Percentiles rank a stretch among this genome's conserved stretches.
Conservation (phyloP, 2,113 vertebrate genomes). For the Dicentrarchus labrax region DNA sequence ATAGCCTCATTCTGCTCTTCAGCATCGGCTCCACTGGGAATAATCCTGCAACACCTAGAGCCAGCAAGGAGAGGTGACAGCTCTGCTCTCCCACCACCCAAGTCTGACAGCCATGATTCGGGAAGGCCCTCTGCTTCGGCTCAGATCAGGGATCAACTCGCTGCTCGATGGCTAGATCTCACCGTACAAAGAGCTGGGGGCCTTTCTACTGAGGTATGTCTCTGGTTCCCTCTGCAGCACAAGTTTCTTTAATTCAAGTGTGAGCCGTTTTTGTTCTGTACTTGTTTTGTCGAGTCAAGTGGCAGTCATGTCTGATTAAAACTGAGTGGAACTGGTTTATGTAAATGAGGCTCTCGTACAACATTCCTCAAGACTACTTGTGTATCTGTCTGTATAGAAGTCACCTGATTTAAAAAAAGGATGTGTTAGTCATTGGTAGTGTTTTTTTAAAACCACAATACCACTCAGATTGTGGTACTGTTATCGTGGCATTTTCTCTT, state of each 20-base stretch:
- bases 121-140: slow-evolving; percentile 59
- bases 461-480: neutral
- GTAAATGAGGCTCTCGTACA: slow-evolving; percentile 43
- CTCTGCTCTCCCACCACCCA: slow-evolving; percentile 41
- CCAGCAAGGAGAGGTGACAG: slow-evolving; percentile 58
- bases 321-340: slow-evolving; percentile 60
- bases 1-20: slow-evolving; percentile 51
- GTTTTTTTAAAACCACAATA: slow-evolving; percentile 10
- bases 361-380: slow-evolving; percentile 27
- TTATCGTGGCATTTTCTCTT: slow-evolving; percentile 20
- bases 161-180: slow-evolving; percentile 81
- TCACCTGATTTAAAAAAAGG: slow-evolving; percentile 8
- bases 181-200: slow-evolving; percentile 72
- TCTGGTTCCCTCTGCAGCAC: slow-evolving; percentile 17
- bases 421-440: neutral
- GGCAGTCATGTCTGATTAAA: slow-evolving; percentile 70
- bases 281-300: slow-evolving; percentile 56
- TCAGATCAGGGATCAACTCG: slow-evolving; percentile 60
- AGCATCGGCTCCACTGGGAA: slow-evolving; percentile 43
- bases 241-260: slow-evolving; percentile 37
- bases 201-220: slow-evolving; percentile 81
- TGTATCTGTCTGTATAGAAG: slow-evolving; percentile 16
- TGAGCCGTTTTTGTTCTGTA: slow-evolving; percentile 33
- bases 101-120: slow-evolving; percentile 72
- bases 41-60: slow-evolving; percentile 40